Base-by-base conservation (phyloP, 2,797 vertebrate genomes). In the Pipistrellus nathusii region DNA sequence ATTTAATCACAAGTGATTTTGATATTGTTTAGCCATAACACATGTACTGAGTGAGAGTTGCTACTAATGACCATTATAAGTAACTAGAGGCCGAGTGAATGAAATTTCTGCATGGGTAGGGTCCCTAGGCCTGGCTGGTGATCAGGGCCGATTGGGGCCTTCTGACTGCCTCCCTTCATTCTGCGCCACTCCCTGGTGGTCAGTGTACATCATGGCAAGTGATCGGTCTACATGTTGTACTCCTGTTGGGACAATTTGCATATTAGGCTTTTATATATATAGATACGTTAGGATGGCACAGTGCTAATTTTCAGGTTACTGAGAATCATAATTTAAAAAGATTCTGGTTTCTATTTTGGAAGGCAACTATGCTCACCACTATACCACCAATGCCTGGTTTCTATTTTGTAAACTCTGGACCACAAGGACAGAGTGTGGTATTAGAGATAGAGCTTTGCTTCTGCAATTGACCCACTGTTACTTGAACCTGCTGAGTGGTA, bases 1-100 rank as follows among this genome's bases (percentile, higher is more conserved):
- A 90, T 86, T 91, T 91, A 57, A 69, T 78, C 83, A 57, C 20
- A 38, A 12, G 10, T 75, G 44, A 7, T 66, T 94, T 78, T 91
- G 81, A 78, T 85, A 62, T 11, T 86, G 55, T 46, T 75, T 73
- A 93, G 27, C 38, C 84, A 3, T 62, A 41, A 25, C 23, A n/a
- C 46, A 41, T 38, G 44, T 38, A 11, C 71, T 15, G n/a, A 41
- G n/a, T 88, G 75, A 88, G 32, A 55, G 8, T 88, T 73, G 83
- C 14, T 75, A 25, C 55, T 83, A 44, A 72, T 86, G 69, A 46
- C 35, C 15, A 4, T 86, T 41, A 0, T 55, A 41, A 62, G 21
- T 73, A 27, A 62, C 25, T 30, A 62, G 59, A 30, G 59, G 27
- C 59, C 25, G 27, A 30, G 5, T 62, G 59, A 59, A 62, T 12